Conservation (phyloP, 2,797 vertebrate species). For the Aulostomus chinensis region DNA sequence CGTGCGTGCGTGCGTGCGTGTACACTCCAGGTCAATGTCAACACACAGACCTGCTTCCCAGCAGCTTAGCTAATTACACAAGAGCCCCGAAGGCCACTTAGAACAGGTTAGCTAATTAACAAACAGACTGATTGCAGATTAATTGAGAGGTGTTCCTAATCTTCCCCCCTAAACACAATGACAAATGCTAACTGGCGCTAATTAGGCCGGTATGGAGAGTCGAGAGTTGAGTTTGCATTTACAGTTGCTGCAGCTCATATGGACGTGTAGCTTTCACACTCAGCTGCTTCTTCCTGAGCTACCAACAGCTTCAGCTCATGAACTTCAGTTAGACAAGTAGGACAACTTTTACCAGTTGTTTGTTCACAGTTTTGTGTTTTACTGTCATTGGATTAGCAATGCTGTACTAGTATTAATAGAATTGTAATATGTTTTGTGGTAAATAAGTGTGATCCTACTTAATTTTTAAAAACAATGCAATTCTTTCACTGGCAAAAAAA, state of each 20-base stretch:
- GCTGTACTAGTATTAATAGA: too few species aligned
- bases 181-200: constrained; percentile 81
- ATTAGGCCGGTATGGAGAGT: constrained; percentile 73
- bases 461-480: too few species aligned
- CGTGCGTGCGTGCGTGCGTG: constrained; percentile 18
- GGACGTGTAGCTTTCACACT: constrained; percentile 33
- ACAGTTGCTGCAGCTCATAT: constrained; percentile 52
- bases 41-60: constrained; percentile 72
- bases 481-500: too few species aligned
- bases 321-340: constrained; percentile 15
- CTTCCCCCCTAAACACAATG: constrained; percentile 81
- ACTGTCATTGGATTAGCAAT: too few species aligned
- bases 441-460: too few species aligned
- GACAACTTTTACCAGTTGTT: too few species aligned
- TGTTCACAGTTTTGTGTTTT: neutral
- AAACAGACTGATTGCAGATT: constrained; percentile 86
- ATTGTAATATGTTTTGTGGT: too few species aligned
- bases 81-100: constrained; percentile 82
- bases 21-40: constrained; percentile 79
- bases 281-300: constrained; percentile 28
- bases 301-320: constrained; percentile 32
- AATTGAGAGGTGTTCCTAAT: constrained; percentile 86
- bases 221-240: constrained; percentile 63
- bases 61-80: constrained; percentile 80
- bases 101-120: constrained; percentile 87